Conservation (phyloP, 2,113 vertebrate species). For the Dendropsophus ebraccatus region DNA sequence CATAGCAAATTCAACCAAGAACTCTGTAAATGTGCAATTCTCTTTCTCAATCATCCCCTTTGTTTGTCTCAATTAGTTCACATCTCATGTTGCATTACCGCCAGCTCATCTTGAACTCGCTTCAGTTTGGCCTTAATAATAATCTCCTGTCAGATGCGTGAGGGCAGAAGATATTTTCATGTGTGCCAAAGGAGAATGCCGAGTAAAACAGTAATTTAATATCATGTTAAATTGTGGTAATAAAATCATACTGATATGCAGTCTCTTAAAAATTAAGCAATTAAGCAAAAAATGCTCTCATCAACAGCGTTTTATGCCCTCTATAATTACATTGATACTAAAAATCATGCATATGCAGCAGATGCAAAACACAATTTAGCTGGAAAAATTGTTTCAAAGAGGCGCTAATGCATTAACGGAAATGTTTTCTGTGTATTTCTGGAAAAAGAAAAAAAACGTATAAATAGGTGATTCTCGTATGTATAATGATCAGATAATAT, state of each 20-base stretch:
- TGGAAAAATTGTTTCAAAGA: slow-evolving; percentile 36
- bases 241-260: slow-evolving; percentile 57
- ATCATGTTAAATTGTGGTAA: slow-evolving; percentile 57
- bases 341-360: slow-evolving; percentile 58
- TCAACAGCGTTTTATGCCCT: slow-evolving; percentile 58
- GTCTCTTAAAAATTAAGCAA: slow-evolving; percentile 58
- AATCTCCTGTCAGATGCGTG: slow-evolving; percentile 47
- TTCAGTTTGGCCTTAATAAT: slow-evolving; percentile 47
- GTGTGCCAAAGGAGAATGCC: slow-evolving; percentile 55
- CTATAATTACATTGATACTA: slow-evolving; percentile 58
- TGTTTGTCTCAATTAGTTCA: neutral
- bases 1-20: neutral
- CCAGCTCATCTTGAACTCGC: slow-evolving; percentile 35
- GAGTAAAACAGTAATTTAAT: slow-evolving; percentile 58
- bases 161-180: slow-evolving; percentile 47
- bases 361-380: slow-evolving; percentile 50
- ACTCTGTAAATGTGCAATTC: neutral
- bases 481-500: slow-evolving; percentile 20
- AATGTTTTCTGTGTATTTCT: slow-evolving; percentile 33
- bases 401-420: slow-evolving; percentile 38
- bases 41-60: neutral
- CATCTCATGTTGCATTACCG: slow-evolving; percentile 16
- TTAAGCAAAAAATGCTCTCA: slow-evolving; percentile 58
- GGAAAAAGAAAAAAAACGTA: slow-evolving; percentile 11
- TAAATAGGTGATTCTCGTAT: slow-evolving; percentile 18